Evolutionary conservation across 2,113 vertebrate species (phyloP).

Genomic region (Odocoileus virginianus): DNA sequence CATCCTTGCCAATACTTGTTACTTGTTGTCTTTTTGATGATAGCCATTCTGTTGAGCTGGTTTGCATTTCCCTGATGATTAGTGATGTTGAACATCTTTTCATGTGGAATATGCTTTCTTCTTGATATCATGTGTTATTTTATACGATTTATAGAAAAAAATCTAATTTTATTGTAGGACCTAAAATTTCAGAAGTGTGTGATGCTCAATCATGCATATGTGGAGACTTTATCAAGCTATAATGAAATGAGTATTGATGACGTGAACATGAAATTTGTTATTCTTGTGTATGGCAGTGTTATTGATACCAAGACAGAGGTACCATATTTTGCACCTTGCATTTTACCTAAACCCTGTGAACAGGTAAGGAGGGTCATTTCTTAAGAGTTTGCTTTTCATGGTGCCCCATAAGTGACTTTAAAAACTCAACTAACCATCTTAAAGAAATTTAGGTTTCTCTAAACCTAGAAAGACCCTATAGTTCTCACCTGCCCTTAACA

Average conservation of each 20-base stretch:
- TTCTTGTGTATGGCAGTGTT: slow-evolving; percentile 62
- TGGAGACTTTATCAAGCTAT: slow-evolving; percentile 65
- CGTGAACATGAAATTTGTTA: background rate
- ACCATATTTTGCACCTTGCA: slow-evolving; percentile 50
- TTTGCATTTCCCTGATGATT: background rate
- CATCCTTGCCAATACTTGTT: background rate
- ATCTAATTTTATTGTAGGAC: slow-evolving; percentile 43
- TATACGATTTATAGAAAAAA: background rate
- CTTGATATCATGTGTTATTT: background rate
- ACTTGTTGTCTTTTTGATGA: background rate
- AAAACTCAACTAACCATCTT: background rate
- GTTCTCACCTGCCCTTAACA: background rate
- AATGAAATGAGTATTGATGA: slow-evolving; percentile 51
- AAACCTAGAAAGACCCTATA: background rate
- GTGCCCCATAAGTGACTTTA: background rate
- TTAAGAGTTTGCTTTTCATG: background rate
- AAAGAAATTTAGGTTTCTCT: background rate
- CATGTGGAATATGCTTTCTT: background rate
- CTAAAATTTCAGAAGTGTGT: slow-evolving; percentile 52
- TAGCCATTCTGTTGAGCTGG: background rate
- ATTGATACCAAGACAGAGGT: slow-evolving; percentile 45
- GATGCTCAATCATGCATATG: background rate
- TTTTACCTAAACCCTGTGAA: slow-evolving; percentile 56
- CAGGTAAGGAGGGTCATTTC: slow-evolving; percentile 52
- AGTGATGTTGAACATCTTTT: background rate